Evolutionary conservation across 2,797 vertebrate genomes (phyloP).

Genomic region (Nothura maculosa): DNA sequence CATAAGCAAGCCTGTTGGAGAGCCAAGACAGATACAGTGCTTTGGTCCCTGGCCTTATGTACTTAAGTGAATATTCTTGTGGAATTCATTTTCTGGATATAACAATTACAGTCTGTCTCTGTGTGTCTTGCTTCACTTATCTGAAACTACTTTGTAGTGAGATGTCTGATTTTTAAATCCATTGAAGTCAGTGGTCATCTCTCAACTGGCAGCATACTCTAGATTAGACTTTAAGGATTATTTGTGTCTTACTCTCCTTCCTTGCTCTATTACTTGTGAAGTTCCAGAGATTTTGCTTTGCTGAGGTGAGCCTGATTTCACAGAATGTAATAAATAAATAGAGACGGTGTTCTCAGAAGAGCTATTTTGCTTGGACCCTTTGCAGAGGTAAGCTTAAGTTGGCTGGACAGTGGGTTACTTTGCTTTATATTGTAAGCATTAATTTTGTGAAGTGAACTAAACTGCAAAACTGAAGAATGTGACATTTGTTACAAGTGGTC

Average conservation of each 20-base stretch:
- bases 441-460: background rate
- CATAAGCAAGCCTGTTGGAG: background rate
- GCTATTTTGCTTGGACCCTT: background rate
- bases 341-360: background rate
- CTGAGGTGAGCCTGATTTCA: background rate
- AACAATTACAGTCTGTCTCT: background rate
- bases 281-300: background rate
- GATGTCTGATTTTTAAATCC: background rate
- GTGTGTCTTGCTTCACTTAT: background rate
- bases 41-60: background rate
- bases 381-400: background rate
- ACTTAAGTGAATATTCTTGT: background rate
- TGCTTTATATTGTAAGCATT: background rate
- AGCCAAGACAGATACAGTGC: accelerated
- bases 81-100: background rate
- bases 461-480: background rate
- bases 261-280: background rate
- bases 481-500: background rate
- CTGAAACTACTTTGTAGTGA: background rate
- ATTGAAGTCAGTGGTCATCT: background rate
- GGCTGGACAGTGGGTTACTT: background rate
- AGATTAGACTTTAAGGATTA: background rate
- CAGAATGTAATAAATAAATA: background rate
- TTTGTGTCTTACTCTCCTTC: background rate
- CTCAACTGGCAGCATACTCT: background rate